Base-by-base conservation (phyloP, 64 coral and sea anemone genomes). In the Hydrozoanthus tunicans region DNA sequence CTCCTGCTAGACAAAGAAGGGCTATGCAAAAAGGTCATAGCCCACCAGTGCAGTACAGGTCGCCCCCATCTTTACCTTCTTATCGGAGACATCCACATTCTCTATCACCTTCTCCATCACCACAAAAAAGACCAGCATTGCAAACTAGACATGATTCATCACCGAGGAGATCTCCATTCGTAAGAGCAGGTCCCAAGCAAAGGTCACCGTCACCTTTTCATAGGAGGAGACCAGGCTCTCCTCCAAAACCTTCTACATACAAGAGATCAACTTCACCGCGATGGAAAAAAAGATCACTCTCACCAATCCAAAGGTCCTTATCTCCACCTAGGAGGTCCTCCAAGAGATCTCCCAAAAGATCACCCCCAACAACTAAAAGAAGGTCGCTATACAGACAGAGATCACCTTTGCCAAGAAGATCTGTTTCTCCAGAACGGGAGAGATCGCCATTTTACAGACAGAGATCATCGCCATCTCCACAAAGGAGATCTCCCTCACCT, bases 21-120 rank as follows among this genome's bases (percentile, higher is more conserved):
- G 8, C 9, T 58, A 61, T 43, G 32, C 56, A 59, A 9, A 26
- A 9, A 59, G 24, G n/a, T 80, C 55, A 7, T 25, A 81, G 79
- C 58, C 58, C 79, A 80, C 70, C 79, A 64, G 32, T 15, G 27
- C 80, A 64, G 11, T 82, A 82, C 65, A 59, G 9, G 7, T 82
- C 80, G 64, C 61, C 72, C 26, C 72, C 80, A 59, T 52, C 83
- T 14, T 26, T 54, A 26, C 69, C 83, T 13, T 52, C 64, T 20
- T 55, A 26, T 13, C 14, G 53, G 58, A 86, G 66, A 43, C 56
- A 70, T 9, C 20, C 54, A 43, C 56, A 14, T 55, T 23, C 55
- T 23, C 4, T 56, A 56, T 25, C 55, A 56, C 14, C 53, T 26
- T 6, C 77, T 58, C 27, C 15, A 78, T 53, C 63, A 67, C 62